Evolutionary conservation across 1,140 invertebrate genomes (phyloP).

Genomic region (Drosophila virilis): DNA sequence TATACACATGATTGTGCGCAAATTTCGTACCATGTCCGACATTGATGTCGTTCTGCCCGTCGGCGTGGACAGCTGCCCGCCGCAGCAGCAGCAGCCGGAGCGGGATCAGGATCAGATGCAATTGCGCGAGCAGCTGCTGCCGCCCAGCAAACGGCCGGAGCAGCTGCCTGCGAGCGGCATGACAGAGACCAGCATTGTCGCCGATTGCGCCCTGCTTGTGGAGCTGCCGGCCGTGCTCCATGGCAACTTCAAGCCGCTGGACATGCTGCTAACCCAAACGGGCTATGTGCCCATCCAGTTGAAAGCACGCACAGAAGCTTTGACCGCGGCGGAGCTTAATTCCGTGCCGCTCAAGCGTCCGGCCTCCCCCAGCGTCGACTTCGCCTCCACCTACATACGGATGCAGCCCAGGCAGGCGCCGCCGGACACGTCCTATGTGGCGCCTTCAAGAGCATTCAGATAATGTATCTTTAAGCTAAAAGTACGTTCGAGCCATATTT

Average conservation of each 20-base stretch:
- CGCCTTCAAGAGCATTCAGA: no score
- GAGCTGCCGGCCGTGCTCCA: not conserved
- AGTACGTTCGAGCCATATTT: no score
- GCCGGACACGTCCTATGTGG: no score
- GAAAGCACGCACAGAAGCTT: no score
- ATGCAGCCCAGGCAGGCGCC: no score
- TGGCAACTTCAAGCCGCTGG: not conserved
- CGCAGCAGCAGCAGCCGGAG: not conserved
- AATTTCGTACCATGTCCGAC: not conserved
- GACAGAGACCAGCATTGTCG: not conserved
- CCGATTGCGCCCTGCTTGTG: no score
- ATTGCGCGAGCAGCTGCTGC: not conserved
- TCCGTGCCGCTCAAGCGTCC: no score
- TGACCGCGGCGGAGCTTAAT: no score
- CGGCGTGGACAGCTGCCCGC: not conserved
- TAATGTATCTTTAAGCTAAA: no score
- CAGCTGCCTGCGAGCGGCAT: not conserved
- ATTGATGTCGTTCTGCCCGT: conserved; percentile 16
- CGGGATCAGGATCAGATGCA: not conserved
- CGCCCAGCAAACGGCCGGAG: not conserved
- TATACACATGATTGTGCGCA: not conserved
- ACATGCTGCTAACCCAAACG: not conserved
- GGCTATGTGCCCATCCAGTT: not conserved
- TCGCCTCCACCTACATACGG: no score
- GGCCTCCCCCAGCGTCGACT: no score